A percentile compares a stretch with the other conserved stretches of the same genome.
These are phyloP conservation scores for Cosmia pyralina DNA, from an alignment of 2,888 invertebrate genomes.

Conservation along the genomic window DNA sequence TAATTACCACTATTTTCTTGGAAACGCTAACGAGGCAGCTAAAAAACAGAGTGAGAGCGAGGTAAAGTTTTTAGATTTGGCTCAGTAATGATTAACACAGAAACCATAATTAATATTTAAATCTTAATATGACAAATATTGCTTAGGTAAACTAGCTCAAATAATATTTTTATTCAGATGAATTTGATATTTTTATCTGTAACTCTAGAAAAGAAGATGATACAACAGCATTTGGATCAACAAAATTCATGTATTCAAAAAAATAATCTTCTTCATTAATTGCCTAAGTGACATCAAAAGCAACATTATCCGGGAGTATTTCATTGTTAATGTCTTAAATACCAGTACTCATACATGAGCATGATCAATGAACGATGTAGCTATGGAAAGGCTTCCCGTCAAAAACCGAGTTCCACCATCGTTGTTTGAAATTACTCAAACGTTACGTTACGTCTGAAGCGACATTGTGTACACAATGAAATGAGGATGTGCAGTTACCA, in stretches of 20 bases:
- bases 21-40: not conserved
- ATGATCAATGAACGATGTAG: constrained; percentile 9
- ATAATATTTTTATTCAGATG: not conserved
- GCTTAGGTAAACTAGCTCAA: not conserved
- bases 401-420: constrained; percentile 8
- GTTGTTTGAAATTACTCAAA: constrained; percentile 28
- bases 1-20: not conserved
- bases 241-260: not conserved
- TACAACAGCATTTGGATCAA: not conserved
- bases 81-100: no score
- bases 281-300: not conserved
- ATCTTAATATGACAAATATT: not conserved
- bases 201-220: not conserved
- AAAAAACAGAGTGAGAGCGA: not conserved
- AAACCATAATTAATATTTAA: not conserved
- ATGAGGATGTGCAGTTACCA: constrained; percentile 25
- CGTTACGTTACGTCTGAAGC: constrained; percentile 11
- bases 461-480: constrained; percentile 23
- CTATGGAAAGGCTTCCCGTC: constrained; percentile 38
- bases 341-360: constrained; percentile 18
- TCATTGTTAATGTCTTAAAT: not conserved
- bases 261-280: no score
- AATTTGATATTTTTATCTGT: not conserved
- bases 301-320: not conserved
- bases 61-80: not conserved